Evolutionary conservation across 2,113 vertebrate species (phyloP).

Genomic region (Gadus macrocephalus): DNA sequence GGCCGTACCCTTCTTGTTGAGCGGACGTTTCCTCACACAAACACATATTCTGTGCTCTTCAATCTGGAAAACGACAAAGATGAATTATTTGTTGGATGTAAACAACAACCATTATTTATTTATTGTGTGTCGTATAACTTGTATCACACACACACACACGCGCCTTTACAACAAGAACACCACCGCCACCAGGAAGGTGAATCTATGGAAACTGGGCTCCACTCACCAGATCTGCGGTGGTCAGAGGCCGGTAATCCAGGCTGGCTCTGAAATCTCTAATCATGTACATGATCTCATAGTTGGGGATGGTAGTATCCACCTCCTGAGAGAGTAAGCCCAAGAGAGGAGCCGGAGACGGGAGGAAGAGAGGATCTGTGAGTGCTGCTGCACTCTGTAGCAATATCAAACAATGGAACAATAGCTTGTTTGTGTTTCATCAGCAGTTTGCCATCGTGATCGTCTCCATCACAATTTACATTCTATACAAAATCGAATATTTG

Average conservation of each 20-base stretch:
- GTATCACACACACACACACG: no score
- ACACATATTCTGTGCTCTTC: constrained; percentile 99
- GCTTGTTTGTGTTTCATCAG: no score
- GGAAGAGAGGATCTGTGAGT: background rate
- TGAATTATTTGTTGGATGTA: constrained; percentile 2
- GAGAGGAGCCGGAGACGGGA: no score
- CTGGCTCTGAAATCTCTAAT: constrained; percentile 95
- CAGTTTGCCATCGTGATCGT: no score
- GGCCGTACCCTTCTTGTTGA: constrained; percentile 92
- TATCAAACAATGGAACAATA: no score
- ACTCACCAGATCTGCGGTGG: constrained; percentile 90
- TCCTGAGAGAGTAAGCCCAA: constrained; percentile 71
- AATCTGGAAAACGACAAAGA: constrained; percentile 71
- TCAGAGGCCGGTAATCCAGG: constrained; percentile 93
- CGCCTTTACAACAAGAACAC: no score
- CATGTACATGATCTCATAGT: constrained; percentile 99
- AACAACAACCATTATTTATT: background rate
- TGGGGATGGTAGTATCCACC: constrained; percentile 93
- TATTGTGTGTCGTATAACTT: no score
- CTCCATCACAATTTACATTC: no score
- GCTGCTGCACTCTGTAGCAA: no score
- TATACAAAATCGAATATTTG: no score
- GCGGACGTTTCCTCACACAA: constrained; percentile 94
- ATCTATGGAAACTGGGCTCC: background rate
- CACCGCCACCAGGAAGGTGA: background rate